Evolutionary conservation across 2,797 vertebrate species (phyloP).

Genomic region (Ctenopoma kingsleyae): DNA sequence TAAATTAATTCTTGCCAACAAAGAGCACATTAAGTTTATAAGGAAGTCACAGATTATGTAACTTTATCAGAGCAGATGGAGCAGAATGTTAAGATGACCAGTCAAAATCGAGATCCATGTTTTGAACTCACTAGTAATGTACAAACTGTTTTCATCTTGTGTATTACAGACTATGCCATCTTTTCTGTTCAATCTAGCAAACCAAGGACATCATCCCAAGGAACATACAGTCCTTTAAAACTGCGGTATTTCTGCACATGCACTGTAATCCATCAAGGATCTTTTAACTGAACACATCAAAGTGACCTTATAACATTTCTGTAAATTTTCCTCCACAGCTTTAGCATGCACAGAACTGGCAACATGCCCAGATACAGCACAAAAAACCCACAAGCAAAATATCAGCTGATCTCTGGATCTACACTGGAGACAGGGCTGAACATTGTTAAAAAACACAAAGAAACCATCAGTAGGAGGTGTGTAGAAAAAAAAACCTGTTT

Average conservation of each 20-base stretch:
- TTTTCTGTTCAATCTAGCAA: neutral
- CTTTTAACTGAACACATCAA: neutral
- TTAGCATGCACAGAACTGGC: neutral
- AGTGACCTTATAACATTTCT: slow-evolving; percentile 4
- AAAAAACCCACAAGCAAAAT: no score
- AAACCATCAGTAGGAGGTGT: neutral
- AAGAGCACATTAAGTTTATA: no score
- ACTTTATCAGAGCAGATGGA: no score
- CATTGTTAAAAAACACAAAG: neutral
- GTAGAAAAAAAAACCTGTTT: neutral
- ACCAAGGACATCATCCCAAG: neutral
- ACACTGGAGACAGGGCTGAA: no score
- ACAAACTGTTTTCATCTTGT: slow-evolving; percentile 5
- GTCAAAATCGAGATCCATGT: slow-evolving; percentile 1
- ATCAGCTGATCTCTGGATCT: no score
- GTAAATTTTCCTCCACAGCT: neutral
- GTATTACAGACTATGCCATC: neutral
- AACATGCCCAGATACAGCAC: no score
- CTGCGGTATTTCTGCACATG: neutral
- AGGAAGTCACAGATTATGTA: no score
- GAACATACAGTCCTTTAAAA: neutral
- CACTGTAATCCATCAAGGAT: neutral
- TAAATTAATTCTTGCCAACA: no score
- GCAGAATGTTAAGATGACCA: neutral
- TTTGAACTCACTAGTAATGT: slow-evolving; percentile 1